A percentile compares a stretch with the other conserved stretches of the same genome.
These are phyloP conservation scores for Pocota personata DNA, from an alignment of 2,888 invertebrate species.

Conservation along the genomic window DNA sequence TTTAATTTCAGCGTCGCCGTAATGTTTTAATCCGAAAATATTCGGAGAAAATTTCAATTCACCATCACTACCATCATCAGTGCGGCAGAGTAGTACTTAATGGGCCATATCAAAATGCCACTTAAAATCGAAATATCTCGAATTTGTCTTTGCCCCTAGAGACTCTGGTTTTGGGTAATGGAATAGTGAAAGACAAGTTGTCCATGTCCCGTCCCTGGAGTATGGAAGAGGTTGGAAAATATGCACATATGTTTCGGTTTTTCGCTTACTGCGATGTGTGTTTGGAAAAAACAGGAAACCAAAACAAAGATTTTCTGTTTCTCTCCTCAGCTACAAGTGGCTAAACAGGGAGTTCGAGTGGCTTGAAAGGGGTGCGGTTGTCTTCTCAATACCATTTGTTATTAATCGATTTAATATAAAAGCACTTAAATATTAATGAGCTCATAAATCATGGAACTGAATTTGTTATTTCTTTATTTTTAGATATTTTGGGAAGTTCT, in stretches of 20 bases:
- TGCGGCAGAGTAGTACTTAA: conserved; percentile 41
- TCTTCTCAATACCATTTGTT: conserved; percentile 36
- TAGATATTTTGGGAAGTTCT: neutral
- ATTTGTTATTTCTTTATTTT: conserved; percentile 1
- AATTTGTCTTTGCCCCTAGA: neutral
- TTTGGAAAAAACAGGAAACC: neutral
- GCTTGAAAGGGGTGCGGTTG: conserved; percentile 40
- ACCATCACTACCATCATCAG: conserved; percentile 4
- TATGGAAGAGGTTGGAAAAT: conserved; percentile 21
- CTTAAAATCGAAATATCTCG: conserved; percentile 40
- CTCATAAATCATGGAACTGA: conserved; percentile 53
- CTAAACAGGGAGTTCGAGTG: conserved; percentile 5
- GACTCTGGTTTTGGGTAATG: conserved; percentile 32
- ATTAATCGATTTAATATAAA: conserved; percentile 68
- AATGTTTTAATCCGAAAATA: conserved; percentile 65
- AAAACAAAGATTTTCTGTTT: neutral
- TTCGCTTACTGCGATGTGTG: neutral
- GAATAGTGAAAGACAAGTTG: conserved; percentile 63
- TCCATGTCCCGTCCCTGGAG: neutral
- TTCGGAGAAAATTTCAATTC: conserved; percentile 51
- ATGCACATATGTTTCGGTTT: neutral
- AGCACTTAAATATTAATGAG: conserved; percentile 72
- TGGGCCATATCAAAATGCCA: conserved; percentile 47
- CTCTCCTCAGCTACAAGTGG: neutral
- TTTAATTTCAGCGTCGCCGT: conserved; percentile 56